Conservation (phyloP, 2,888 invertebrate genomes). For the Biston betularia region DNA sequence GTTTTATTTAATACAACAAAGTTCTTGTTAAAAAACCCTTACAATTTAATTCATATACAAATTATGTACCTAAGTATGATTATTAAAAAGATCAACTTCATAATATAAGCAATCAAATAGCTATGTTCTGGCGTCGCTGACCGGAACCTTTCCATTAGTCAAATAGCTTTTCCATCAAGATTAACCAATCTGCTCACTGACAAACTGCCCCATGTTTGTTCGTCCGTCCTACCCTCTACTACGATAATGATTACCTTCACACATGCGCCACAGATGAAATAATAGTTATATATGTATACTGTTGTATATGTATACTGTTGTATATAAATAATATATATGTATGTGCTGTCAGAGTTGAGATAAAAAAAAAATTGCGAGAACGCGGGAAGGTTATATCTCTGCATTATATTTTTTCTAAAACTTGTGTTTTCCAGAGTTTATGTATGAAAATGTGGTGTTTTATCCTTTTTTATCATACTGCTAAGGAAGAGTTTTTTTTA, state of each 20-base stretch:
- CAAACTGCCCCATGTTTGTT: slow-evolving; percentile 45
- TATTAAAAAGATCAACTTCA: no score
- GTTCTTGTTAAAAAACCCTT: no score
- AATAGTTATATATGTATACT: not conserved
- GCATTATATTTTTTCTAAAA: no score
- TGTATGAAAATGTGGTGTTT: no score
- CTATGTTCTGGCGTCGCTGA: not conserved
- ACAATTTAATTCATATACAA: no score
- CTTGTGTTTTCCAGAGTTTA: no score
- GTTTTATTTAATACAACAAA: no score
- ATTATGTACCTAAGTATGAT: no score
- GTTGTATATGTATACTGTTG: not conserved
- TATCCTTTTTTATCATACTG: no score
- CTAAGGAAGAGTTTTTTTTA: no score
- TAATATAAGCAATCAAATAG: not conserved
- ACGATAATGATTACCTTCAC: slow-evolving; percentile 9
- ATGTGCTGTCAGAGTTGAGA: not conserved
- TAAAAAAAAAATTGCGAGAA: not conserved
- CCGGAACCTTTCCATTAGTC: slow-evolving; percentile 65
- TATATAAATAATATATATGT: no score
- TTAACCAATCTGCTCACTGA: slow-evolving; percentile 65
- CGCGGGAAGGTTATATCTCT: no score
- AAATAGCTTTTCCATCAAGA: slow-evolving; percentile 75
- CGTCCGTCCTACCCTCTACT: slow-evolving; percentile 6
- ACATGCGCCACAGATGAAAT: not conserved